Base-by-base conservation (phyloP, 2,113 vertebrate genomes). In the Hipposideros armiger region DNA sequence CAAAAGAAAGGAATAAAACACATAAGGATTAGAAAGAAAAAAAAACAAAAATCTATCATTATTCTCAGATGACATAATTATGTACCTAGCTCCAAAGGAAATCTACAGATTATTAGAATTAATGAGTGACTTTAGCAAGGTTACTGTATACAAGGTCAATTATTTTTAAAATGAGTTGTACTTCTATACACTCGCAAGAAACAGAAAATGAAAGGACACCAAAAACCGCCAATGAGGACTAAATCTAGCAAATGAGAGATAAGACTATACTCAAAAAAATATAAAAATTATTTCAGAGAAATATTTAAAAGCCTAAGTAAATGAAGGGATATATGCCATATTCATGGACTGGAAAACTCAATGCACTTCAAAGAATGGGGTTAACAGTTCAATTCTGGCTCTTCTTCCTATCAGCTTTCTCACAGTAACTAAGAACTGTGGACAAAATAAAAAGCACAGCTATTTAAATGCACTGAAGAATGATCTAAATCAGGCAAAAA, bases 201-300 rank as follows among this genome's bases (percentile, higher is more conserved):
- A 93, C 24, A 84, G 67, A 94, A 92, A 95, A 82, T 83, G 40
- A 83, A 87, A 95, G 32, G 11, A 9, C 19, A 83, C 40, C n/a
- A 69, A 95, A 81, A 77, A 66, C 58, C 26, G 85, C 45, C 26
- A 72, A 13, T 82, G 26, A 89, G 54, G 40, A 95, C 85, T 60
- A 84, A 72, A 92, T 36, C 32, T 73, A 64, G 87, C 13, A 85
- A 94, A 67, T 60, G 11, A 64, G 56, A 77, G 14, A 50, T 22
- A 90, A 66, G 28, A 83, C 11, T 72, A 73, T 40, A 78, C 5
- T 22, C 16, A 73, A 36, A 15, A 92, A 84, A 62, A 1, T 77
- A 77, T 87, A 54, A 72, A 77, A 70, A 81, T 11, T 66, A 66
- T 70, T 20, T 36, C 13, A 94, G 24, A 90, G 32, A 91, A 69